Evolutionary conservation across 2,888 invertebrate species (phyloP), one percentile per base, ranked within the genome.

Genomic region (Formica aserva): DNA sequence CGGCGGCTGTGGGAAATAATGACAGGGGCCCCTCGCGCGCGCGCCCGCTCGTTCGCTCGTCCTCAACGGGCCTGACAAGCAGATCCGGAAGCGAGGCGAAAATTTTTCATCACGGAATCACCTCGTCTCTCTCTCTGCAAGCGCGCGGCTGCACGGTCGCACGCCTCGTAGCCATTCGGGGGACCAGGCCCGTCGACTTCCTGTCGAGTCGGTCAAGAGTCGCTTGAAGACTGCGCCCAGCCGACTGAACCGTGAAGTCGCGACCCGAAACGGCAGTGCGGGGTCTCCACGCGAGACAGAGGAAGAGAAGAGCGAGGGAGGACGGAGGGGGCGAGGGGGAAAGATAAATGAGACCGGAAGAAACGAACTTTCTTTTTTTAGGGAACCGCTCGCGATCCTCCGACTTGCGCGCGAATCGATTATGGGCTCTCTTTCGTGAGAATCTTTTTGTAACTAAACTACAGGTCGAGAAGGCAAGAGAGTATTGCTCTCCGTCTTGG

Each of bases 1-100:
- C 94, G 94, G 94, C 92, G 92, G 92, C 92, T 92, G 92, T 91
- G 91, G 91, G 91, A 92, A 93, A 92, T 94, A 94, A 94, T 94
- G 94, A 94, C 93, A 93, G 94, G 92, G 91, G 91, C 90, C 87
- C 90, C 88, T 57, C 85, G 76, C 83, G 84, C 85, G 32, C 32
- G 26, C 26, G 82, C 82, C 67, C 87, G 82, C 69, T 76, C 89
- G 77, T 65, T 83, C 81, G 80, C 71, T 75, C 81, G 71, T 84
- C 63, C 86, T 63, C 88, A 88, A 88, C 89, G 87, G 87, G 63
- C n/a, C 38, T 90, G 92, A 87, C 91, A 86, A 84, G 85, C 85
- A 87, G 91, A 91, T 92, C 92, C 92, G 91, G 91, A 91, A 92
- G 89, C 84, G 86, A 69, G 69, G 88, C 88, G 91, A 91, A 91